Conservation (phyloP, 1,140 invertebrate genomes). For the Heterodera carotae region DNA sequence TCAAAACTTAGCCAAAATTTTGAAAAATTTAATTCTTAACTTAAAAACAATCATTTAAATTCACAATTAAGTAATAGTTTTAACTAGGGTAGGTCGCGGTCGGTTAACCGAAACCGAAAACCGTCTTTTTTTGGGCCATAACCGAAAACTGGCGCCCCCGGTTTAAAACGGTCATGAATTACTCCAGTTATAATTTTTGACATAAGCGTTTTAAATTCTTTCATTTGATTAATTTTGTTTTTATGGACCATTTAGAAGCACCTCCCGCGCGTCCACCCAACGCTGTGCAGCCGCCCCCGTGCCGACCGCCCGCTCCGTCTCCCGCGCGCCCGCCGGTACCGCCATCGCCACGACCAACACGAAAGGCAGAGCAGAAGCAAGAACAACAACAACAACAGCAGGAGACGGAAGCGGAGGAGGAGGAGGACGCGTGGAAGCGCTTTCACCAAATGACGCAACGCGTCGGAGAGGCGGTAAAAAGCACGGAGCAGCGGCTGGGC, state of each 20-base stretch:
- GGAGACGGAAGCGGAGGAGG: conserved; percentile 46
- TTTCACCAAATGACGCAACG: conserved; percentile 64
- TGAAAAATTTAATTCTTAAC: background rate
- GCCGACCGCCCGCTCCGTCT: conserved; percentile 54
- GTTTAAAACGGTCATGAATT: too few relatives aligned
- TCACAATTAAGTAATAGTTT: too few relatives aligned
- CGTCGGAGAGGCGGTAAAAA: conserved; percentile 49
- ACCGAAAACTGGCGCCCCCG: too few relatives aligned
- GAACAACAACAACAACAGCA: conserved; percentile 10
- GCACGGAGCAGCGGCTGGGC: conserved; percentile 52
- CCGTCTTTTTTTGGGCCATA: too few relatives aligned
- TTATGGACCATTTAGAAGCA: background rate
- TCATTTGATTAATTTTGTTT: background rate
- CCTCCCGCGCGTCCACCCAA: conserved; percentile 50
- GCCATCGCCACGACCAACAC: conserved; percentile 29
- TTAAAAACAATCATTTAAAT: too few relatives aligned
- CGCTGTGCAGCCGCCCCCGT: conserved; percentile 49
- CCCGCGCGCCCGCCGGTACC: conserved; percentile 41
- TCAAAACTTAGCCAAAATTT: background rate
- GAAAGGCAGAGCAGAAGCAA: conserved; percentile 4
- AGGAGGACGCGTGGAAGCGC: conserved; percentile 62
- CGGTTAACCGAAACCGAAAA: too few relatives aligned
- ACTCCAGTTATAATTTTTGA: too few relatives aligned
- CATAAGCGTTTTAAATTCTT: too few relatives aligned
- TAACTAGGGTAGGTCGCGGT: too few relatives aligned